Evolutionary conservation across 2,797 vertebrate species (phyloP), one percentile per base, ranked within the genome.

Genomic region (Pipistrellus kuhlii): DNA sequence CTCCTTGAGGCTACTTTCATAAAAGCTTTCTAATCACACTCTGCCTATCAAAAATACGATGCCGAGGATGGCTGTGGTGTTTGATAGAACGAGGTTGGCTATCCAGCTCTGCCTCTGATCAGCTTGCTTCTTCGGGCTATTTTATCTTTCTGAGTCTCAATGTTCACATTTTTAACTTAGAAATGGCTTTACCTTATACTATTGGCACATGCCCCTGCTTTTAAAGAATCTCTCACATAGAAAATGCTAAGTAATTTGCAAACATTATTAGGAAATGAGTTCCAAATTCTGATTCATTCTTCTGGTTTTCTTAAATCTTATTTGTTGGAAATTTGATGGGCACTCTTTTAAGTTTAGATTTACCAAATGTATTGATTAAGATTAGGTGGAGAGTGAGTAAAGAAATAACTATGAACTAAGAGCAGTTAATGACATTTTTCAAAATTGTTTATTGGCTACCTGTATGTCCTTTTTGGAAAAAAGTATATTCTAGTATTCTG

Each of bases 1-100:
- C 51, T 94, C 91, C 75, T 95, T 35, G 51, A 92, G 44, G 66
- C 72, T 87, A 85, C 25, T 59, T 71, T 88, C 17, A 38, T 59
- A 53, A 83, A 76, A 93, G 25, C 32, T 91, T 91, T 90, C 23
- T 38, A 27, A 62, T 85, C 55, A 14, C 17, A 38, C 4, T 76
- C 30, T 83, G 15, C 13, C 32, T 46, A 51, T 85, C 35, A 78
- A 46, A 90, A 94, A 55, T 10, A 27, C 0, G 27, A 13, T 48
- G 30, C 3, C 7, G 1, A 85, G 32, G 25, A 25, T 21, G 8
- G 2, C 30, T 62, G 4, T 57, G 48, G 2, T 46, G 3, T 25
- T 32, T 32, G 20, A 32, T 20, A 13, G 23, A 27, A 13, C 3
- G 38, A 17, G 25, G 55, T 15, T 80, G 7, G 11, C 62, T 82